A percentile compares a stretch with the other conserved stretches of the same genome.
These are phyloP conservation scores for Marisa cornuarietis DNA, from an alignment of 1,140 invertebrate genomes.

Conservation along the genomic window DNA sequence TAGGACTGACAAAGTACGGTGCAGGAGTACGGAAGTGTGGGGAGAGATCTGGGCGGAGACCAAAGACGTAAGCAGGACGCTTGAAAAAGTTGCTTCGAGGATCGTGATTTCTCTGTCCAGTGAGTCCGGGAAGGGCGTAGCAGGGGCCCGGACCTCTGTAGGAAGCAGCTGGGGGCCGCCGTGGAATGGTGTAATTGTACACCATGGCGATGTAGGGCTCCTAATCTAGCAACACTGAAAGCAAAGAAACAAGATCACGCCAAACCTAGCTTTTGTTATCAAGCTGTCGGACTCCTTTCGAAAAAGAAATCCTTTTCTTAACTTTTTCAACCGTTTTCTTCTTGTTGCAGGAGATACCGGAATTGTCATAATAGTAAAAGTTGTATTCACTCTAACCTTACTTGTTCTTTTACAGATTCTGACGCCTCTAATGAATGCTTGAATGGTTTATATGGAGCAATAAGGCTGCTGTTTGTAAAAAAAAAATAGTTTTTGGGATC, in stretches of 20 bases:
- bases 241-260: neutral
- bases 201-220: conserved; percentile 15
- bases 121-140: conserved; percentile 61
- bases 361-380: neutral
- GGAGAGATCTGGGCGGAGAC: conserved; percentile 41
- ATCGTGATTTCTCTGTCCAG: conserved; percentile 62
- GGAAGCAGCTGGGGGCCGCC: conserved; percentile 91
- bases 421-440: too few relatives aligned
- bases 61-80: conserved; percentile 61
- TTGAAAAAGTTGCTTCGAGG: conserved; percentile 61
- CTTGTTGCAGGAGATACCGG: neutral
- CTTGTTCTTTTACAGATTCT: too few relatives aligned
- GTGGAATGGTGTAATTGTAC: conserved; percentile 71
- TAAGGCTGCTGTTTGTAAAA: too few relatives aligned
- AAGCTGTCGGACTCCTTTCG: too few relatives aligned
- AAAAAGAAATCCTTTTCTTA: too few relatives aligned
- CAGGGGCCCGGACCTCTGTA: conserved; percentile 86
- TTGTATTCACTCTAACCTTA: too few relatives aligned
- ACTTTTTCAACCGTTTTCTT: too few relatives aligned
- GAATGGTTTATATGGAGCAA: too few relatives aligned
- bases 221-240: neutral
- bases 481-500: neutral
- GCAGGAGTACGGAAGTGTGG: conserved; percentile 61
- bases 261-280: too few relatives aligned
- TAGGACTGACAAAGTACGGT: conserved; percentile 47